Evolutionary conservation across 2,888 invertebrate species (phyloP), one percentile per base, ranked within the genome.

Genomic region (Acrocera orbiculus): DNA sequence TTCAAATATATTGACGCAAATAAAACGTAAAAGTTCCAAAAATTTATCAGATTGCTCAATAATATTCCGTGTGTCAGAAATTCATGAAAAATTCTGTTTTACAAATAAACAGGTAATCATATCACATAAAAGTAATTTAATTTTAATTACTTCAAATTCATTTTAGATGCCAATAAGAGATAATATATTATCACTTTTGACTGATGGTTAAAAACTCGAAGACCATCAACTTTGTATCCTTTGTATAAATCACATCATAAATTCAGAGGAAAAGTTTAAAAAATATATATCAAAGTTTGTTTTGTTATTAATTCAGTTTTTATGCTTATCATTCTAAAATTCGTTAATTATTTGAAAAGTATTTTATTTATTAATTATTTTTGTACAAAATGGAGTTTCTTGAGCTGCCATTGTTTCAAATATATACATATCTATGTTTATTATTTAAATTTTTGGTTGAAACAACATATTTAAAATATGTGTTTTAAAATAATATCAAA

Each of bases 181-280:
- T 31, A 50, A 50, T 11, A 49, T 60, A 11, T 38, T 60, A 10
- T 44, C 46, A 16, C 50, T 49, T 33, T 43, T 60, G 27, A 39
- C 55, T 40, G 49, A 54, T 16, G 58, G 53, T 56, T 58, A 6
- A 43, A 46, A 6, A 53, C 51, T 36, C 52, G 53, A 19, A 44
- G 52, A n/a, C 48, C 59, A 5, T 56, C 58, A 3, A 57, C 59
- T 4, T 39, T 58, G 16, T 59, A 53, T 38, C 52, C 56, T 10
- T 53, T 56, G 50, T 54, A 57, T 35, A 47, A 53, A 36, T 59
- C 58, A 38, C 54, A 57, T 37, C 51, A 52, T 42, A 58, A 56
- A 30, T 60, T 60, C 40, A 53, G 53, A 20, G 59, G 59, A 33
- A 60, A 58, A 43, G 52, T 58, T 26, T 59, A 44, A 50, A 38